Conservation (phyloP, 2,113 vertebrate genomes). For the Daubentonia madagascariensis region DNA sequence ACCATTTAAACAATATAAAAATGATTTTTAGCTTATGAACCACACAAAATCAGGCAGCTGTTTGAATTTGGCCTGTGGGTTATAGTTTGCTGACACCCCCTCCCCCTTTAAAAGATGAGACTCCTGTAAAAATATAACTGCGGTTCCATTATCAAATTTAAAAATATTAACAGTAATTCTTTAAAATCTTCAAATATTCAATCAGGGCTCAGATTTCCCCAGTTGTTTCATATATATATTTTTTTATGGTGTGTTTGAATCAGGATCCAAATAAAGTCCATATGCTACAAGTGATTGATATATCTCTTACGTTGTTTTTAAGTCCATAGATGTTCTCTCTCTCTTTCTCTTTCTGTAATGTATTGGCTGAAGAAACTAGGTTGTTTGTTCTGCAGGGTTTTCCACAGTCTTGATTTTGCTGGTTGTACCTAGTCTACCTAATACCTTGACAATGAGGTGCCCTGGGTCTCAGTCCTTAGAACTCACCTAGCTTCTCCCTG, state of each 20-base stretch:
- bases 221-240: background rate
- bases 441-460: background rate
- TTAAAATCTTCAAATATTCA: background rate
- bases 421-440: background rate
- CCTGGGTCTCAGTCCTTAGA: background rate
- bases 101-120: background rate
- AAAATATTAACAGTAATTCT: background rate
- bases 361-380: background rate
- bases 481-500: background rate
- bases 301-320: background rate
- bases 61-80: background rate
- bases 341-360: background rate
- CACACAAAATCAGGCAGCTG: background rate
- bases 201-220: background rate
- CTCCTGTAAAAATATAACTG: background rate
- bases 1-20: background rate
- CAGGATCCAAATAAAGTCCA: background rate
- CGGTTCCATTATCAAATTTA: background rate
- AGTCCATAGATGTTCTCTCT: background rate
- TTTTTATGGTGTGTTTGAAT: background rate
- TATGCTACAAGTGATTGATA: background rate
- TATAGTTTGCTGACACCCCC: background rate
- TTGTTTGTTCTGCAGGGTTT: background rate
- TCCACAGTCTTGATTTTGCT: background rate
- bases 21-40: background rate